Base-by-base conservation (phyloP, 2,888 invertebrate species). In the Protonemura montana region DNA sequence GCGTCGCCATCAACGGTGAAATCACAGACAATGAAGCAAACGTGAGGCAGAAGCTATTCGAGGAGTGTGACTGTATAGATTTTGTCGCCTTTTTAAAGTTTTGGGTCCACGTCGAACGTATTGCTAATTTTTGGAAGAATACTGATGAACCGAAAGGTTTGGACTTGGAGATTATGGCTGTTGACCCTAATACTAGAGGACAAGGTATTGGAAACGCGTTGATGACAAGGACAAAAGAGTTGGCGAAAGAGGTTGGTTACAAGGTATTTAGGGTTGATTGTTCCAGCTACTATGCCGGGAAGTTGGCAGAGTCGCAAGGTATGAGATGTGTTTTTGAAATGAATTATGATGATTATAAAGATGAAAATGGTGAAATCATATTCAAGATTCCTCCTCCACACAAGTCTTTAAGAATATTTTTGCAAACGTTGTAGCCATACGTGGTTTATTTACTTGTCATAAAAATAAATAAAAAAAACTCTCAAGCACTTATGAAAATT, bases 191-290 rank as follows among this genome's bases (percentile, higher is more conserved):
- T 1, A 29, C 84, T 0, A 59, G 84, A 26, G 84, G 84, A 21
- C 59, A 28, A n/a, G 83, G 83, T 0, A 42, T 83, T n/a, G 83
- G 83, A 5, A 41, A 59, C 21, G 42, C 42, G 27, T 10, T 83
- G 83, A 26, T 83, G 25, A 28, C 30, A 0, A 13, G 42, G 7
- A 42, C 83, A 27, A 25, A 27, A n/a, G 25, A 5, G 41, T 16
- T 86, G 21, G 86, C 85, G 7, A 85, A 30, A 30, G 82, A 85
- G 25, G 29, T 41, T 0, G 81, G 81, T 0, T 85, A 42, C 21
- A 26, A 81, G 7, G 13, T 86, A n/a, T 25, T 86, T 0, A 29
- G 86, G 26, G 28, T 86, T 21, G 86, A 86, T 29, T 86, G 86
- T 42, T 30, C 81, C 0, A 86, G 86, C 76, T 86, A 26, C 35